Evolutionary conservation across 2,888 invertebrate species (phyloP), one percentile per base, ranked within the genome.

Genomic region (Macrosoma leucophasiata): DNA sequence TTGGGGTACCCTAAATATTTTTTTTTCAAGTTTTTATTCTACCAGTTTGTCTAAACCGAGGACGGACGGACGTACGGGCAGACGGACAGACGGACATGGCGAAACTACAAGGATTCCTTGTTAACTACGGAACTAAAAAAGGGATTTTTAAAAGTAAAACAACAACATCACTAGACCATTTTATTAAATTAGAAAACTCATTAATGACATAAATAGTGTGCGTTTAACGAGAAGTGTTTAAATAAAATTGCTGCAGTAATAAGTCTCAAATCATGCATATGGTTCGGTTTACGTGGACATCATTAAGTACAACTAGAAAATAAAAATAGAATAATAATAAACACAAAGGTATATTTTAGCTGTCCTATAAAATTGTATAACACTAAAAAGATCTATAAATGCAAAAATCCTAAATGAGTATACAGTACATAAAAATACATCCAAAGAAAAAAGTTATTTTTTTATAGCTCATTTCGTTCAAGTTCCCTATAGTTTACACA

Each of bases 311-410:
- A 61, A 47, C 60, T 70, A 63, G 51, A 36, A 49, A 61, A 60
- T 58, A 45, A 46, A 55, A 52, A 56, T 43, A 50, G 38, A 52
- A 54, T 55, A 43, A 48, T 46, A 49, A 55, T 54, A 56, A 54
- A 48, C 56, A 58, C 44, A 54, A 47, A 57, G n/a, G n/a, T n/a
- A n/a, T n/a, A n/a, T n/a, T 48, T 48, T 47, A 58, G 55, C 57
- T 58, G 64, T 52, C 58, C 62, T 66, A 69, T 69, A 69, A 68
- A 68, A 67, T 69, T 73, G 72, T 78, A 76, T 69, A 75, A 67
- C 55, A 62, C 76, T 78, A 79, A 77, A 76, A 81, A 81, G 73
- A 79, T 79, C 74, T 79, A 81, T 79, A 81, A 81, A 84, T 84
- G 82, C 79, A 73, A 75, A 72, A 69, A 69, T 73, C 46, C 77